Conservation (phyloP, 1,140 invertebrate species). For the Drosophila repletoides region DNA sequence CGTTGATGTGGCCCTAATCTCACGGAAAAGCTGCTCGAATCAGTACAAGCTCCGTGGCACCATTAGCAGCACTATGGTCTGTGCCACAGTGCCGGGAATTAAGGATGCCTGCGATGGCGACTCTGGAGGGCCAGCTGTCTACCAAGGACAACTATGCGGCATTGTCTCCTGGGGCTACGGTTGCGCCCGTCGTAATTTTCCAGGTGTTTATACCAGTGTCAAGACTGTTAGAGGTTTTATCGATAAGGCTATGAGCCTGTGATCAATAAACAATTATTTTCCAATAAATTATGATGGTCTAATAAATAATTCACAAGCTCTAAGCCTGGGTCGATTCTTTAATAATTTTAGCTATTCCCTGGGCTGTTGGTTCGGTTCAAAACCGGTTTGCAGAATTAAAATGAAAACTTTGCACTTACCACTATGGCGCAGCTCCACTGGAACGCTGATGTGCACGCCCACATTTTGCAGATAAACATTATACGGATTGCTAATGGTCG, state of each 20-base stretch:
- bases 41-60: constrained; percentile 56
- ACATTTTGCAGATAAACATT: constrained; percentile 80
- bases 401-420: constrained; percentile 58
- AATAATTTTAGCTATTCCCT: too few relatives aligned
- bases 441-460: constrained; percentile 72
- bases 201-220: constrained; percentile 84
- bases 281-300: not conserved
- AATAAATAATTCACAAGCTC: not conserved
- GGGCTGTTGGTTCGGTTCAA: too few relatives aligned
- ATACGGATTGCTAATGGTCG: constrained; percentile 70
- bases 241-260: constrained; percentile 61
- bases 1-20: constrained; percentile 58
- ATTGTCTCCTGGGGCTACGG: constrained; percentile 85
- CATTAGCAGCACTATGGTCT: constrained; percentile 68
- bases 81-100: constrained; percentile 51
- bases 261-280: not conserved
- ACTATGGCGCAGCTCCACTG: constrained; percentile 58
- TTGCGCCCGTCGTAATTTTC: constrained; percentile 83
- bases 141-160: constrained; percentile 83
- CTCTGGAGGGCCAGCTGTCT: constrained; percentile 85
- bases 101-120: constrained; percentile 83
- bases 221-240: constrained; percentile 77
- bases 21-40: constrained; percentile 46
- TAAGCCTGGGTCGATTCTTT: too few relatives aligned
- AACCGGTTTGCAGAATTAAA: too few relatives aligned